A percentile compares a stretch with the other conserved stretches of the same genome.
These are phyloP conservation scores for Heliconius hermathena DNA, from an alignment of 1,140 invertebrate species.

Conservation along the genomic window DNA sequence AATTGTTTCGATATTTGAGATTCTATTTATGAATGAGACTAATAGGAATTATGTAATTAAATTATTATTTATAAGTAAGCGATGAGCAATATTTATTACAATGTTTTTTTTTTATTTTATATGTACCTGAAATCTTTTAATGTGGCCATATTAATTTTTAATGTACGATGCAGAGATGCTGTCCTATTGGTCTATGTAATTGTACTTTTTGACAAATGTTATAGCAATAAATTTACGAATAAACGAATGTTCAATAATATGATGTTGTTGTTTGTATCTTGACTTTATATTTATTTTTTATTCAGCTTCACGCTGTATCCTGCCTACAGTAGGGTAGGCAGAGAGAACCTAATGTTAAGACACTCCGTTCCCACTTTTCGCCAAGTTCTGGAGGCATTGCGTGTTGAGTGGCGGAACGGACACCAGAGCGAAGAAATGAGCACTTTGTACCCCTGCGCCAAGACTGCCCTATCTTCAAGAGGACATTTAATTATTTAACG, in stretches of 20 bases:
- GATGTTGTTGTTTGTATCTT: conserved; percentile 7
- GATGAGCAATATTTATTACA: conserved; percentile 63
- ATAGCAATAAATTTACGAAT: conserved; percentile 69
- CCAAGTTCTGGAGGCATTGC: too few relatives aligned
- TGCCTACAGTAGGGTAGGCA: too few relatives aligned
- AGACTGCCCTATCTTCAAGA: not conserved
- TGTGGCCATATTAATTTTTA: conserved; percentile 78
- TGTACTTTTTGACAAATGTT: conserved; percentile 71
- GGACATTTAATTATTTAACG: not conserved
- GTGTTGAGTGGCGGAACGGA: too few relatives aligned
- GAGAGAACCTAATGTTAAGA: too few relatives aligned
- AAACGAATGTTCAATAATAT: conserved; percentile 71
- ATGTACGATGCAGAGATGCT: conserved; percentile 51
- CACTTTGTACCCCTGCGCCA: too few relatives aligned
- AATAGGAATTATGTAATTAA: conserved; percentile 72
- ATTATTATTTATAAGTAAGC: conserved; percentile 60
- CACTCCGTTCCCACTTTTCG: too few relatives aligned
- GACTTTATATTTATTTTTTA: not conserved
- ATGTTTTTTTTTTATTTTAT: conserved; percentile 62
- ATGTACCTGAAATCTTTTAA: conserved; percentile 78
- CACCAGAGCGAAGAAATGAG: too few relatives aligned
- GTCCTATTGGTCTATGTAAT: conserved; percentile 58
- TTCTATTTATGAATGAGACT: conserved; percentile 56
- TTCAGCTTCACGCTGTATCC: too few relatives aligned
- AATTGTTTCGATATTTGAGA: conserved; percentile 46